Evolutionary conservation across 2,797 vertebrate species (phyloP).

Genomic region (Silurus lanzhouensis): DNA sequence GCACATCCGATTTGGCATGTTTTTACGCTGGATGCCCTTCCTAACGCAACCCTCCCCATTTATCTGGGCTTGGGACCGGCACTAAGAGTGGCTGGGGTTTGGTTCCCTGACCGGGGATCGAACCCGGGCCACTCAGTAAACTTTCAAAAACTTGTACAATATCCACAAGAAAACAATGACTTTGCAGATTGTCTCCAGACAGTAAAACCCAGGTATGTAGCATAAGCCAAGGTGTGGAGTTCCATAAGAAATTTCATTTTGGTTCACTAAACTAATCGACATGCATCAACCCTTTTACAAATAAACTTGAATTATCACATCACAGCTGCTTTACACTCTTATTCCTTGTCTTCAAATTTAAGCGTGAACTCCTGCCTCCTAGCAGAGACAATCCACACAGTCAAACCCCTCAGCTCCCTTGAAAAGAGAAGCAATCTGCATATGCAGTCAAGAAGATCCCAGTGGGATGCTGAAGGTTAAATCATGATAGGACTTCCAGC

Average conservation of each 20-base stretch:
- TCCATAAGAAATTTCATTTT: neutral
- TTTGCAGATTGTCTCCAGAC: neutral
- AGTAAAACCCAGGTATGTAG: neutral
- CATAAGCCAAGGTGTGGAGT: neutral
- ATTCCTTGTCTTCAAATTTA: neutral
- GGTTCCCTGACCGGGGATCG: too few species aligned
- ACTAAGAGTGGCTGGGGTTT: too few species aligned
- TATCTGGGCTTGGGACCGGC: too few species aligned
- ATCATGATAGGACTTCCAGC: neutral
- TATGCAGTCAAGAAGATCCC: neutral
- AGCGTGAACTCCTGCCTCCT: neutral
- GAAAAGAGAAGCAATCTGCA: neutral
- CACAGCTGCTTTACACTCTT: too few species aligned
- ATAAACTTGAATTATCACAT: neutral
- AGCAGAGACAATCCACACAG: neutral
- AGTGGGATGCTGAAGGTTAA: neutral
- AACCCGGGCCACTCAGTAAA: too few species aligned
- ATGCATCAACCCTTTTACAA: neutral
- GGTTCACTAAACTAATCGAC: neutral
- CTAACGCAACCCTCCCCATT: too few species aligned
- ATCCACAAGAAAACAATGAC: neutral
- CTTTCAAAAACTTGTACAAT: too few species aligned
- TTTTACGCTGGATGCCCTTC: too few species aligned
- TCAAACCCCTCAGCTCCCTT: neutral
- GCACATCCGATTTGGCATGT: too few species aligned